A percentile compares a stretch with the other conserved stretches of the same genome.
Evolutionary conservation across 2,888 invertebrate species (phyloP).

Genomic region (Mesopsocus fuscifrons): DNA sequence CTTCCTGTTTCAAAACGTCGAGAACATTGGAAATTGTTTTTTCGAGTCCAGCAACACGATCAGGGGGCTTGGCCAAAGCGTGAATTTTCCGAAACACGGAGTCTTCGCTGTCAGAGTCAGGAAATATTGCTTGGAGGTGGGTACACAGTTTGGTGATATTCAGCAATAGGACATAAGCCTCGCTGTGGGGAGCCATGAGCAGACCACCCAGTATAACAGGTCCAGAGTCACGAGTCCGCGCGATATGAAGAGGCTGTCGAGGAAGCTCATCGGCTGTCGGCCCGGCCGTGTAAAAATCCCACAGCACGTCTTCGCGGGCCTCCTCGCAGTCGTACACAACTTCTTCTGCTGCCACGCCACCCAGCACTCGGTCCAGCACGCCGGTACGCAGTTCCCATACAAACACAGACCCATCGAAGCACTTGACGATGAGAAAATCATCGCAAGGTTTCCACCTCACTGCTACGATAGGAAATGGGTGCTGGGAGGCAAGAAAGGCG

Average conservation of each 20-base stretch:
- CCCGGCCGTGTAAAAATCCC: slow-evolving; percentile 2
- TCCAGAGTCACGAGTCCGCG: neutral
- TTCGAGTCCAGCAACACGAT: neutral
- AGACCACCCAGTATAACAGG: neutral
- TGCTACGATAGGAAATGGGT: slow-evolving; percentile 1
- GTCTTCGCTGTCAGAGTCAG: neutral
- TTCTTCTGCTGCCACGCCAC: slow-evolving; percentile 1
- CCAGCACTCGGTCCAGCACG: neutral
- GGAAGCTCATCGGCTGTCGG: neutral
- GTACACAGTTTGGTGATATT: neutral
- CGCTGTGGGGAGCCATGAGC: neutral
- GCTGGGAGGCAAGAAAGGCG: neutral
- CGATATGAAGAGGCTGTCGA: neutral
- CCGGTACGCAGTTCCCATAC: slow-evolving; percentile 9
- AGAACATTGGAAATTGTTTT: neutral
- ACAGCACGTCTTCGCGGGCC: neutral
- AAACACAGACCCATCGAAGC: slow-evolving; percentile 3
- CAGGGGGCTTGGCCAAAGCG: neutral
- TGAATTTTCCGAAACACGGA: neutral
- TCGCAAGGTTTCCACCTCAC: slow-evolving; percentile 4
- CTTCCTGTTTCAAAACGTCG: neutral
- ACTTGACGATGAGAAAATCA: slow-evolving; percentile 6
- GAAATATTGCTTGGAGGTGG: neutral
- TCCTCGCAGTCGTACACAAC: slow-evolving; percentile 3
- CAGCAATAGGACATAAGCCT: neutral